phyloP scores from a whole-genome alignment of 2,113 vertebrate species.

The Erythrolamprus reginae region DNA sequence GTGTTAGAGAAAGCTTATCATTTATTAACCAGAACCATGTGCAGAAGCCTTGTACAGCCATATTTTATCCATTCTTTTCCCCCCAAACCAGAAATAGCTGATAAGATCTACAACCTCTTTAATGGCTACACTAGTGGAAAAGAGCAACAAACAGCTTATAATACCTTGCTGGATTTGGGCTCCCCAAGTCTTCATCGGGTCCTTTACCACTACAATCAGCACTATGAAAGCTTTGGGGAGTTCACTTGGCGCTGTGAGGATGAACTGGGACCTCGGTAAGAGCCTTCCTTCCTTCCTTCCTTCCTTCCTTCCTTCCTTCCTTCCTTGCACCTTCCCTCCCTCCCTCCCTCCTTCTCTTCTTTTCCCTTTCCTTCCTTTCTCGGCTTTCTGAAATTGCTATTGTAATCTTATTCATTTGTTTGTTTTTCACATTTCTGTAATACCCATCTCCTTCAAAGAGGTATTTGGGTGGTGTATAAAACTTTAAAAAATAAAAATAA shows the following conservation, averaged over 20 bases:
- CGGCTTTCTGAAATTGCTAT: neutral
- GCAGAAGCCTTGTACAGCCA: neutral
- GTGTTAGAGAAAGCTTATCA: neutral
- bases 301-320: neutral
- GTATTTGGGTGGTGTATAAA: neutral
- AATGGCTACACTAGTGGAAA: constrained; percentile 98
- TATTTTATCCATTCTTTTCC: neutral
- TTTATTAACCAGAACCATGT: neutral
- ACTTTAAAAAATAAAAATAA: neutral
- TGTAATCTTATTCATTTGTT: neutral
- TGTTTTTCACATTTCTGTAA: neutral
- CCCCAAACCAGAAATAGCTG: constrained; percentile 83
- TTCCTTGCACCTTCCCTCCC: neutral
- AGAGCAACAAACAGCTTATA: constrained; percentile 97
- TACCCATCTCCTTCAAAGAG: neutral
- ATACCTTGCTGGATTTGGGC: constrained; percentile 92
- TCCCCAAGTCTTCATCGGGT: constrained; percentile 91
- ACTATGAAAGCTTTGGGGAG: constrained; percentile 96
- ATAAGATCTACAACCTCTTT: constrained; percentile 98
- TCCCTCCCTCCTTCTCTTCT: neutral
- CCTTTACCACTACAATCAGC: constrained; percentile 96
- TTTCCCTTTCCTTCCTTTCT: neutral
- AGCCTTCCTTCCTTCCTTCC: neutral
- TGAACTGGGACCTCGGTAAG: constrained; percentile 93
- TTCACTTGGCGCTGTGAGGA: constrained; percentile 98